Evolutionary conservation across 2,113 vertebrate genomes (phyloP), one percentile per base, ranked within the genome.

Genomic region (Tursiops truncatus): DNA sequence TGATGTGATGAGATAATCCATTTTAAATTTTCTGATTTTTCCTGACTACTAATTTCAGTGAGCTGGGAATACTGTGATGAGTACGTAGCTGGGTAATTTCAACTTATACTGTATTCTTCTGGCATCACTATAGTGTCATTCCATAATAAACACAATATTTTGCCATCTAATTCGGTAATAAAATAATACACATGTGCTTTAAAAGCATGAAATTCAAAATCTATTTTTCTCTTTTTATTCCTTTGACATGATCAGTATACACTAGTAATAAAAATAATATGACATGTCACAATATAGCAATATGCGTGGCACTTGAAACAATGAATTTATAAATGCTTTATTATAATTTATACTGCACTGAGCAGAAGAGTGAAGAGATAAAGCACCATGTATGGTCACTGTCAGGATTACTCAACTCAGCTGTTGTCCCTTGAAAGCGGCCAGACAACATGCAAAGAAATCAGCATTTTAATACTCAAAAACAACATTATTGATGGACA

Each of bases 11-110:
- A 85, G 4, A 76, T 38, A 56, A 53, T n/a, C 21, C 44, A 18
- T 56, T 87, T 91, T 76, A 80, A 91, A 80, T 68, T 73, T 93
- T 83, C 56, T 80, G 80, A 68, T n/a, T 73, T 80, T 85, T 93
- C 47, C 38, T 56, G 10, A 80, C 47, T 76, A 80, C 47, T 76
- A 62, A 56, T 84, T 73, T 88, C 68, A 87, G 62, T 89, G 50
- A 70, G 28, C 20, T 94, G 53, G 13, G 65, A 94, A 80, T 81
- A 85, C n/a, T 83, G 18, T 60, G 17, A 62, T 89, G 41, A 86
- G 4, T 77, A 60, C 41, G 81, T 62, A 84, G 38, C 8, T 47
- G 53, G 73, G 11, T 70, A 81, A 81, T 26, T 3, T 87, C 62
- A 96, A 86, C 44, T 68, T 87, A 60, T 23, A 58, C 5, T 65